Percentiles rank a stretch among this genome's conserved stretches.
These are phyloP conservation scores for Cremastinae sp. DNA, from an alignment of 2,888 invertebrate species.

Conservation along the genomic window DNA sequence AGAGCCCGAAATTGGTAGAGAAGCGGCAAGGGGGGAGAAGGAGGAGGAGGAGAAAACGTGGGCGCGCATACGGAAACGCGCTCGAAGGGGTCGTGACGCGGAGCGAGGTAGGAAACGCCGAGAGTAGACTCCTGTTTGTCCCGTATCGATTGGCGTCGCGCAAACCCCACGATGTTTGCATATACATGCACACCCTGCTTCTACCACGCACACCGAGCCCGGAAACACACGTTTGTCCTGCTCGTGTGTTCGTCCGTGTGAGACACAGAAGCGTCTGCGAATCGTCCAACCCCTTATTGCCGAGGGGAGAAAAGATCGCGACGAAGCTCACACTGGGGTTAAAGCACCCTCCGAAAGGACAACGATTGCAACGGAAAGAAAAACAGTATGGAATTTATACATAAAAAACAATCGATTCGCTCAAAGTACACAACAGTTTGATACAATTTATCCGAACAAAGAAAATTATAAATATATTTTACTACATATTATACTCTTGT, in stretches of 20 bases:
- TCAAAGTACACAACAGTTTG: too few relatives aligned
- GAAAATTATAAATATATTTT: too few relatives aligned
- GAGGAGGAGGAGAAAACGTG: constrained; percentile 30
- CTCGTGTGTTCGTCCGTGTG: neutral
- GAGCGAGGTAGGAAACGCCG: constrained; percentile 32
- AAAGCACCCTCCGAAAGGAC: constrained; percentile 20
- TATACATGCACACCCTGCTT: constrained; percentile 18
- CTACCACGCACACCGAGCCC: neutral
- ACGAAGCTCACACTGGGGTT: constrained; percentile 27
- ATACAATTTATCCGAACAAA: too few relatives aligned
- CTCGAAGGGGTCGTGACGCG: constrained; percentile 22
- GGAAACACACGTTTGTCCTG: neutral
- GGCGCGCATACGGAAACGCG: constrained; percentile 45
- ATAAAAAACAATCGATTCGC: too few relatives aligned
- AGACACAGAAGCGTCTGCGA: constrained; percentile 29
- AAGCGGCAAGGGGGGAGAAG: too few relatives aligned
- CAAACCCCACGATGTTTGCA: constrained; percentile 35
- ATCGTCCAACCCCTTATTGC: constrained; percentile 28
- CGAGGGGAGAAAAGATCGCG: constrained; percentile 6
- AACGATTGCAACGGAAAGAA: constrained; percentile 26
- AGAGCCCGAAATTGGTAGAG: neutral
- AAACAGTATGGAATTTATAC: neutral
- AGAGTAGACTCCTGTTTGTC: constrained; percentile 49
- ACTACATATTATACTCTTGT: too few relatives aligned
- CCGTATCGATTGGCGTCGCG: constrained; percentile 53